phyloP scores from a whole-genome alignment of 2,888 invertebrate species.

The Nephrotoma flavescens region DNA sequence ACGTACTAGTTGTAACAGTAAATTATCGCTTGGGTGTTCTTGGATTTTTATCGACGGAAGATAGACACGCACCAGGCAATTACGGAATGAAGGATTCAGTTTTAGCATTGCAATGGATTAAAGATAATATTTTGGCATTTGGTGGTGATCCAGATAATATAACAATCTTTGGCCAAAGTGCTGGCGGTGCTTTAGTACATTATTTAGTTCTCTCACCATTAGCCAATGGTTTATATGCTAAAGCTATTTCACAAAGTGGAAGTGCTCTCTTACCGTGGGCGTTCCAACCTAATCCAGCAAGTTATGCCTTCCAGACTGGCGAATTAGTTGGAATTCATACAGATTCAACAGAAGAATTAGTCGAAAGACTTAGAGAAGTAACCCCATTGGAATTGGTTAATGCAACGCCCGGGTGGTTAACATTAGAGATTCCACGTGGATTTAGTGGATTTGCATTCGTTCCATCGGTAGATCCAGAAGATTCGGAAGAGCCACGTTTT shows the following conservation, averaged over 20 bases:
- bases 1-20: slow-evolving; percentile 10
- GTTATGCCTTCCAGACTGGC: slow-evolving; percentile 43
- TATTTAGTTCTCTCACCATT: slow-evolving; percentile 9
- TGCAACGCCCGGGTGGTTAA: slow-evolving; percentile 1
- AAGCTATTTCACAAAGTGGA: slow-evolving; percentile 53
- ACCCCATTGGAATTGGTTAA: not conserved
- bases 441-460: slow-evolving; percentile 8
- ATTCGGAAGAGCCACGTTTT: slow-evolving; percentile 6
- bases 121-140: slow-evolving; percentile 47
- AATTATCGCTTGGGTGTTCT: slow-evolving; percentile 13
- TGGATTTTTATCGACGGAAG: slow-evolving; percentile 59
- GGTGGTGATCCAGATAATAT: slow-evolving; percentile 53
- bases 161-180: slow-evolving; percentile 39
- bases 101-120: slow-evolving; percentile 49
- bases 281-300: slow-evolving; percentile 37
- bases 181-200: slow-evolving; percentile 11
- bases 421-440: slow-evolving; percentile 6
- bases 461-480: slow-evolving; percentile 9
- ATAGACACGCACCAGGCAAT: slow-evolving; percentile 50
- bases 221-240: slow-evolving; percentile 37
- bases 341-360: slow-evolving; percentile 19
- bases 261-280: slow-evolving; percentile 43
- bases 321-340: slow-evolving; percentile 45
- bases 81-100: slow-evolving; percentile 56
- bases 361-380: slow-evolving; percentile 4